These are phyloP conservation scores for Pseudachorutes palmiensis DNA, from an alignment of 1,140 invertebrate genomes.

Conservation along the genomic window DNA sequence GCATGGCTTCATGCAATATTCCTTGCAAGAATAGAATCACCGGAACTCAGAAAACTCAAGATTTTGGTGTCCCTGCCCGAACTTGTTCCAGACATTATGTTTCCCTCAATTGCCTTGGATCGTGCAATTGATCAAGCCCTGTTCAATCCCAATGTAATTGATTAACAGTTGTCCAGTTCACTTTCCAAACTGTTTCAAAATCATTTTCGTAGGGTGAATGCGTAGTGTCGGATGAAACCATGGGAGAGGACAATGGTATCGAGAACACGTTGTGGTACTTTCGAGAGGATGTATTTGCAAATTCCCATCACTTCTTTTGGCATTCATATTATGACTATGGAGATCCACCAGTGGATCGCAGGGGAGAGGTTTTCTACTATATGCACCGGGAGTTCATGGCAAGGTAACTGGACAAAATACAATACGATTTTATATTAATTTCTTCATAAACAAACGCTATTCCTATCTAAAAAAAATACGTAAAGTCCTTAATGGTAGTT, in stretches of 20 bases:
- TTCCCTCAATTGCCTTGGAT: too few species aligned
- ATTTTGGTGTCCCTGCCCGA: not conserved
- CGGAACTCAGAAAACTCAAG: not conserved
- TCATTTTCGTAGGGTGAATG: too few species aligned
- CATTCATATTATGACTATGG: not conserved
- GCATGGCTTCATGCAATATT: not conserved
- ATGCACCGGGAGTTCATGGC: not conserved
- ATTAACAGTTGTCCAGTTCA: not conserved
- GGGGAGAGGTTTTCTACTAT: conserved; percentile 5
- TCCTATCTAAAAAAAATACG: too few species aligned
- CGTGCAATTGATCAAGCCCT: too few species aligned
- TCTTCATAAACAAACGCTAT: not conserved
- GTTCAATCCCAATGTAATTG: too few species aligned
- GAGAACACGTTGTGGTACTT: conserved; percentile 60
- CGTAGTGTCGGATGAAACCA: not conserved
- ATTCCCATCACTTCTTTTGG: conserved; percentile 44
- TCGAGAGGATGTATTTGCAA: conserved; percentile 63
- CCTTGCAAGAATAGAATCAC: not conserved
- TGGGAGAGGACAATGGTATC: not conserved
- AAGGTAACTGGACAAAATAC: not conserved
- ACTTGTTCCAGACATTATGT: not conserved
- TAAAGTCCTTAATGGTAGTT: too few species aligned
- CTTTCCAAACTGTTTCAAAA: not conserved
- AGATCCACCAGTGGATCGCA: not conserved
- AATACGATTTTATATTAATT: not conserved